Evolutionary conservation across 2,888 invertebrate species (phyloP).

Genomic region (Macrosiphum euphorbiae): DNA sequence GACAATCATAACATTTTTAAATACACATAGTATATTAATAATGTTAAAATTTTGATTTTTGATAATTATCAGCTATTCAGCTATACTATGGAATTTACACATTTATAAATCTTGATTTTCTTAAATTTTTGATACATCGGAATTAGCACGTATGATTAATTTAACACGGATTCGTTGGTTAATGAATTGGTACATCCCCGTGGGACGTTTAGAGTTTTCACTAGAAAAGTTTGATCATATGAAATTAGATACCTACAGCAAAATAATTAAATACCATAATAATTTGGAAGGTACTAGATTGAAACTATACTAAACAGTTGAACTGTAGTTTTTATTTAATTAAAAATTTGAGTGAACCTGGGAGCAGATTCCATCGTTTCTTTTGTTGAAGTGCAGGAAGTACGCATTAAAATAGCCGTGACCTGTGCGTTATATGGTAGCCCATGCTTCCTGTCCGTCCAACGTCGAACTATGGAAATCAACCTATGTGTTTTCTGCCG

Average conservation of each 20-base stretch:
- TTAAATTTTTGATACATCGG: not conserved
- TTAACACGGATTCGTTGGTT: not conserved
- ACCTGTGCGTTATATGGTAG: too few species aligned
- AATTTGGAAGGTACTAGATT: slow-evolving; percentile 12
- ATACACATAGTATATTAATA: not conserved
- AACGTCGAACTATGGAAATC: too few species aligned
- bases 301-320: not conserved
- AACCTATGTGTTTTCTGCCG: too few species aligned
- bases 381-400: too few species aligned
- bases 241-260: not conserved
- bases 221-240: slow-evolving; percentile 12
- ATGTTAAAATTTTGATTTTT: not conserved
- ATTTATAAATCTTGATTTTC: not conserved
- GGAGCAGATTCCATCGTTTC: too few species aligned
- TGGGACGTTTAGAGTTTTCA: not conserved
- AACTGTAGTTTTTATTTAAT: not conserved
- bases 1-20: not conserved
- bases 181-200: not conserved
- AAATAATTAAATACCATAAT: slow-evolving; percentile 3
- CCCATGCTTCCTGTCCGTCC: too few species aligned
- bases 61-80: not conserved
- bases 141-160: not conserved
- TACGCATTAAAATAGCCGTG: too few species aligned
- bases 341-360: not conserved
- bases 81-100: not conserved